Evolutionary conservation across 2,888 invertebrate species (phyloP).

Genomic region (Pollenia labialis): DNA sequence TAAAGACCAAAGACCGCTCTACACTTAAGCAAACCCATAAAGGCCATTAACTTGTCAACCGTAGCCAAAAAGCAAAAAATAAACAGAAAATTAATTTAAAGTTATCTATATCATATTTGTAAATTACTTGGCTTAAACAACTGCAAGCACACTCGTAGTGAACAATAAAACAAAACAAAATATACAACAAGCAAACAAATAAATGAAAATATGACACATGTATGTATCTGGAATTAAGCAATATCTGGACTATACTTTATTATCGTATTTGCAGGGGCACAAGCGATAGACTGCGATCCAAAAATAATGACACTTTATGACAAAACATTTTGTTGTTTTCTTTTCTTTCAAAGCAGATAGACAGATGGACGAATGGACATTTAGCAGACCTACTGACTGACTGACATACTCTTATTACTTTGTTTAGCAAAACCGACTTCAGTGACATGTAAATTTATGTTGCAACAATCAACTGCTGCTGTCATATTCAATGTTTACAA

Average conservation of each 20-base stretch:
- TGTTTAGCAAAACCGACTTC: slow-evolving; percentile 14
- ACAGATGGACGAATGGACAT: not conserved
- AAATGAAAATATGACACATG: slow-evolving; percentile 55
- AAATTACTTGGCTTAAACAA: slow-evolving; percentile 43
- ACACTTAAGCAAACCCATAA: slow-evolving; percentile 32
- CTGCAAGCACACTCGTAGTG: not conserved
- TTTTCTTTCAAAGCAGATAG: not conserved
- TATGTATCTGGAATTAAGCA: slow-evolving; percentile 30
- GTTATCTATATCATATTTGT: slow-evolving; percentile 38
- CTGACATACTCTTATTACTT: not conserved
- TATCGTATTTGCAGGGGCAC: slow-evolving; percentile 25
- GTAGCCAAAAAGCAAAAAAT: not conserved
- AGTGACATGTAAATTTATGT: slow-evolving; percentile 34
- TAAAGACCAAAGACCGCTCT: slow-evolving; percentile 1
- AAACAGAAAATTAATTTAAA: slow-evolving; percentile 17
- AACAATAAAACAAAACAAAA: not conserved
- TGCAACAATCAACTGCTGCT: slow-evolving; percentile 37
- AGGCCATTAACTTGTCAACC: slow-evolving; percentile 57
- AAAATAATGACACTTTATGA: slow-evolving; percentile 33
- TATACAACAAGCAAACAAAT: slow-evolving; percentile 1
- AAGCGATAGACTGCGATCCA: slow-evolving; percentile 25
- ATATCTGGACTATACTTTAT: slow-evolving; percentile 15
- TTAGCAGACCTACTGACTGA: not conserved
- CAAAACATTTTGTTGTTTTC: slow-evolving; percentile 1
- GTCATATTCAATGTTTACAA: slow-evolving; percentile 55